Percentiles rank a stretch among this genome's conserved stretches.
These are phyloP conservation scores for Maconellicoccus hirsutus DNA, from an alignment of 1,140 invertebrate genomes.

Conservation along the genomic window DNA sequence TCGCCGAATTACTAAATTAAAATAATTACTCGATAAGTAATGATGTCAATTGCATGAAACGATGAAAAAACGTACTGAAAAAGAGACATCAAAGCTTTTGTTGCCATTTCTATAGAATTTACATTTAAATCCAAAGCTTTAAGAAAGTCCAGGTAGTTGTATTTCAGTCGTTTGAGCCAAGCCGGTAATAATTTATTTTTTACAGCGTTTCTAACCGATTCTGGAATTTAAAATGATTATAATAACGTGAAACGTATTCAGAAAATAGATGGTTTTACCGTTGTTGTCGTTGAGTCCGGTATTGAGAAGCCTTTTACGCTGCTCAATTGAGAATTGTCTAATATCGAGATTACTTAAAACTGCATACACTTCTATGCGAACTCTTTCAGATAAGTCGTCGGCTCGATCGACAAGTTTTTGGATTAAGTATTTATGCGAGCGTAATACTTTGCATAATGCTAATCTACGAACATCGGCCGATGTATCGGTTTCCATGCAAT, in stretches of 20 bases:
- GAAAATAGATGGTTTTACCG: too few relatives aligned
- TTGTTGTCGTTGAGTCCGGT: constrained; percentile 23
- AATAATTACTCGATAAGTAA: background rate
- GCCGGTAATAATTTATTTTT: constrained; percentile 9
- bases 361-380: constrained; percentile 20
- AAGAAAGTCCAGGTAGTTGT: background rate
- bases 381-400: constrained; percentile 19
- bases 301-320: constrained; percentile 13
- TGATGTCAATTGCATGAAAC: background rate
- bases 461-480: constrained; percentile 14
- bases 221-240: background rate
- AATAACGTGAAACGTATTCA: background rate
- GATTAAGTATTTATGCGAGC: background rate
- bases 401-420: background rate
- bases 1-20: background rate
- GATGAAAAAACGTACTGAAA: background rate
- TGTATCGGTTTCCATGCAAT: constrained; percentile 7
- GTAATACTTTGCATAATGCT: constrained; percentile 10
- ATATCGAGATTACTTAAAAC: constrained; percentile 15
- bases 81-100: background rate
- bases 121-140: background rate
- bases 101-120: background rate
- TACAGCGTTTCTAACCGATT: constrained; percentile 9
- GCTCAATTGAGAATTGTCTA: constrained; percentile 18
- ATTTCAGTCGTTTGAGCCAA: constrained; percentile 10